Base-by-base conservation (phyloP, 2,888 invertebrate genomes). In the Trachelus troglodyta region DNA sequence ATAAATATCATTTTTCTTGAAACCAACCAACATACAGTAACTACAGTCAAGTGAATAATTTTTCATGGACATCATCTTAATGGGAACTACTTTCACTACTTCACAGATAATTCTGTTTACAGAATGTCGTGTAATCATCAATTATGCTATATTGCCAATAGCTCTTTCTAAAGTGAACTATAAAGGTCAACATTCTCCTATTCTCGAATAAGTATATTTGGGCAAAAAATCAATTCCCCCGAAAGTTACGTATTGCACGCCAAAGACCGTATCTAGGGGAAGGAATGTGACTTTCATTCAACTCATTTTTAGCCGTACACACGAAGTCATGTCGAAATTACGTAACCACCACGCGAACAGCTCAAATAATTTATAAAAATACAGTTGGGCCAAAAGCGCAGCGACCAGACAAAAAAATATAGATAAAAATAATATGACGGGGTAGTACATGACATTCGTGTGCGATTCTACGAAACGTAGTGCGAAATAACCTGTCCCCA, bases 321-420 rank as follows among this genome's bases (percentile, higher is more conserved):
- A 81, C 81, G 82, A 79, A 80, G 84, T 84, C 80, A 68, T n/a
- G 82, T 83, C 81, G 81, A 85, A 87, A 87, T 87, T 87, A 87
- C 87, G 87, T 87, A 87, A 87, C 83, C 81, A 84, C 56, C 81
- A 82, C 76, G 82, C 86, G 85, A 85, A 86, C 83, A 85, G 84
- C 84, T 80, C 83, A 86, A 85, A 86, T 87, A 87, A 85, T 85
- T 84, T 82, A 83, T 84, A 83, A 85, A 86, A 87, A 84, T 83
- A 83, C 82, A 83, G 15, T n/a, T 75, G 23, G 37, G 71, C 75
- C 12, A 71, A 71, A 30, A 71, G 9, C 23, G 23, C 23, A 23
- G 9, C 6, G 23, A 23, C 23, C 23, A 23, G 15, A 23, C 15
- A 9, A 56, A 56, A 56, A 56, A 23, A 23, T 23, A 56, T 56